Evolutionary conservation across 2,888 invertebrate species (phyloP), one percentile per base, ranked within the genome.

Genomic region (Pristionchus mayeri): DNA sequence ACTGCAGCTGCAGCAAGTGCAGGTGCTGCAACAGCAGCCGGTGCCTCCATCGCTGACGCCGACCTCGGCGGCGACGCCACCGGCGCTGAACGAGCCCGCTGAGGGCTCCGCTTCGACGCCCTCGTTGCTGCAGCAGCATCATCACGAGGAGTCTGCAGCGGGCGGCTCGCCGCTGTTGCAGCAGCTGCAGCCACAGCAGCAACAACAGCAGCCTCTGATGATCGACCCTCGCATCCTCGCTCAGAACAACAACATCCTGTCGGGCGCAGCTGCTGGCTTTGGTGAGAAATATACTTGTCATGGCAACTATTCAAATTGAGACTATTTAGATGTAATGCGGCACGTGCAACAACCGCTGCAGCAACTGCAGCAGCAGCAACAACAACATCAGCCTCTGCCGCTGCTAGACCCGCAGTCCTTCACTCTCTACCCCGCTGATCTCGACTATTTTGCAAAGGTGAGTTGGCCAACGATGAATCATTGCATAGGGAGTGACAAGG

Each of bases 1-100:
- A 60, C 83, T 40, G 37, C 86, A 63, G 34, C 87, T 86, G 60
- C 86, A 84, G 40, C 86, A 84, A 54, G 86, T 52, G 37, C 81
- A 54, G 50, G 40, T 80, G 27, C 84, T 82, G 63, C 84, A 79
- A 44, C 84, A 71, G 27, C 85, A 85, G 60, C 57, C 81, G 34
- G 60, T 81, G 30, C 85, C 85, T n/a, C 85, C 76, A 2, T 81
- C 76, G 30, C 80, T 79, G 24, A 85, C 85, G 34, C 81, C 81
- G 4, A 48, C 81, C 27, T 57, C 57, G 21, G 81, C 81, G 9
- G 81, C 81, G 18, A 82, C 81, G 0, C 81, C 81, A 34, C 81
- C 81, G n/a, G 81, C 81, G 21, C 27, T 82, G 27, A 13, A 37
- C 52, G 81, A 37, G 21, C 63, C 21, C 24, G 24, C 50, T 16